Evolutionary conservation across 2,888 invertebrate species (phyloP).

Genomic region (Tiphia femorata): DNA sequence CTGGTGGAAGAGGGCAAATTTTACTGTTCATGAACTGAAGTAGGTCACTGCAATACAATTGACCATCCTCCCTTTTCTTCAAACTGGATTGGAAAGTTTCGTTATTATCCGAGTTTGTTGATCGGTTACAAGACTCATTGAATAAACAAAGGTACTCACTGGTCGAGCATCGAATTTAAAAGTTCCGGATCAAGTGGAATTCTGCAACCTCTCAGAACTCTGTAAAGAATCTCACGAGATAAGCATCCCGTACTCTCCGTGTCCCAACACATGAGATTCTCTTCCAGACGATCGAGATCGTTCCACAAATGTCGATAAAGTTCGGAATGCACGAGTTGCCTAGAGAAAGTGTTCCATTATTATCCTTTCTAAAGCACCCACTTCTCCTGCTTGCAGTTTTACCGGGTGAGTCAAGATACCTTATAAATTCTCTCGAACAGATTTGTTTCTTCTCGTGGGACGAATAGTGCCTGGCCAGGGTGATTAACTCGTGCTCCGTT

Average conservation of each 20-base stretch:
- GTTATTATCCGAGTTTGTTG: too few species aligned
- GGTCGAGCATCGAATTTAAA: constrained; percentile 78
- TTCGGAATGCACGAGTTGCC: constrained; percentile 80
- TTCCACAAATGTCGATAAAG: constrained; percentile 82
- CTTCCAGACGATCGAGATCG: constrained; percentile 74
- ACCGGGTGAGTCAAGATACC: too few species aligned
- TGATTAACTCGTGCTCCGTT: constrained; percentile 85
- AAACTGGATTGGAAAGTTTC: constrained; percentile 68
- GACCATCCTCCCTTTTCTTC: constrained; percentile 75
- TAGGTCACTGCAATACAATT: constrained; percentile 78
- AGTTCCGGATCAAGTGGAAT: constrained; percentile 79
- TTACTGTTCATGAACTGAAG: constrained; percentile 80
- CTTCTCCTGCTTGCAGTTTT: not conserved
- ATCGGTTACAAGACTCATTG: too few species aligned
- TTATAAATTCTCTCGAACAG: constrained; percentile 57
- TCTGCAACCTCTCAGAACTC: constrained; percentile 77
- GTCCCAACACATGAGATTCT: constrained; percentile 74
- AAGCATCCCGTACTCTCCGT: constrained; percentile 73
- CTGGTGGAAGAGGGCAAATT: constrained; percentile 71
- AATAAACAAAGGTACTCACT: constrained; percentile 75
- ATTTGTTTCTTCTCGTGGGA: constrained; percentile 71
- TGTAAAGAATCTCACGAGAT: constrained; percentile 73
- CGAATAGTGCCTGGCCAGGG: constrained; percentile 80
- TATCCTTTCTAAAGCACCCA: not conserved
- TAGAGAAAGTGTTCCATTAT: constrained; percentile 1